Base-by-base conservation (phyloP, 2,797 vertebrate species). In the Lindbergichthys nudifrons region DNA sequence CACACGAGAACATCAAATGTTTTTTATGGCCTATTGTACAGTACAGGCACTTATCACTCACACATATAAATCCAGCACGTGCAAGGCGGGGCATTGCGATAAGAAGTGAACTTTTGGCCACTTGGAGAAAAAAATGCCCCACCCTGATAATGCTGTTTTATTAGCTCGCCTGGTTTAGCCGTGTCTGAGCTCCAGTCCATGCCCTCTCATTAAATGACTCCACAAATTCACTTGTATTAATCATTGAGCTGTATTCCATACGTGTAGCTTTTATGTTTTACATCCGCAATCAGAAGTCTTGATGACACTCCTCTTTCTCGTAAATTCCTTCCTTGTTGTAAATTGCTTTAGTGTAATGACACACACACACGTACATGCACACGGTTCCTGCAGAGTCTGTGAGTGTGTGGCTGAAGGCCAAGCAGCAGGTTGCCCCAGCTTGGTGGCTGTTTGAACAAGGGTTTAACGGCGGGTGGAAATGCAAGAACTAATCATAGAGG, bases 31-130 rank as follows among this genome's bases (percentile, higher is more conserved):
- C 76, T 23, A 72, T 78, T 80, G 78, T 82, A 73, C 77, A 58
- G 75, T 42, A 47, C 42, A 65, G 70, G 39, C 54, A 59, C 84
- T 83, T 82, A 84, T 81, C 3, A 0, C 51, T n/a, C 19, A 11
- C 65, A 46, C 53, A 64, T 69, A 71, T 1, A 9, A 57, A 26
- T 58, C 51, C 53, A 67, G 21, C 52, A 75, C 10, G 2, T 82
- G 62, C 61, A 72, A 62, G 60, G 19, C 60, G 53, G 39, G 45
- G 66, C 72, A 61, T 67, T 57, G n/a, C 76, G 78, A 92, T 86
- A 82, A 84, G 48, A 75, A 66, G 62, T 87, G 75, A 88, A 87
- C 87, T 82, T 88, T 91, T 91, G 81, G 58, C 46, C 81, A 68
- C 43, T 54, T 73, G 51, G 67, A 70, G 26, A 41, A 46, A 68